A percentile compares a stretch with the other conserved stretches of the same genome.
These are phyloP conservation scores for Cheilinus undulatus DNA, from an alignment of 2,113 vertebrate genomes.

Conservation along the genomic window DNA sequence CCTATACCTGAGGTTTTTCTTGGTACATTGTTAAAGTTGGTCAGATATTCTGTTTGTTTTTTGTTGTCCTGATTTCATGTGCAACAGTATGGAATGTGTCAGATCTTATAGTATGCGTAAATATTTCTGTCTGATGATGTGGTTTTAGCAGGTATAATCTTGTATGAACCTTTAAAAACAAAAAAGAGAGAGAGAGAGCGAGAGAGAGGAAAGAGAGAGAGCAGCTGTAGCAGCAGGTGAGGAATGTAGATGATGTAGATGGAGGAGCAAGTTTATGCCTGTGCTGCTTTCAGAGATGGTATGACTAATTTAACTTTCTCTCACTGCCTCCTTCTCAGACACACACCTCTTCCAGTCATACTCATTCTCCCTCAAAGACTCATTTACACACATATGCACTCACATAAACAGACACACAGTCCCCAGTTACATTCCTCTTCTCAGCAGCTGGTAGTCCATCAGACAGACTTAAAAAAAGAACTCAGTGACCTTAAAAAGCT, in stretches of 20 bases:
- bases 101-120: constrained; percentile 23
- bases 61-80: neutral
- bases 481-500: constrained; percentile 8
- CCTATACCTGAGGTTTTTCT: neutral
- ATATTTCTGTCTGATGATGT: neutral
- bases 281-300: constrained; percentile 33
- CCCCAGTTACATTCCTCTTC: constrained; percentile 20
- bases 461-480: constrained; percentile 26
- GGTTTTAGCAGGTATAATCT: constrained; percentile 11
- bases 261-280: constrained; percentile 64
- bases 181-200: neutral
- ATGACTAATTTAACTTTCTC: constrained; percentile 36
- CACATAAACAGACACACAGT: neutral
- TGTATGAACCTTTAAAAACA: constrained; percentile 3
- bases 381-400: neutral
- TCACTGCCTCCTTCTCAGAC: neutral
- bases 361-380: neutral
- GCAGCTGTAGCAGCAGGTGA: constrained; percentile 17
- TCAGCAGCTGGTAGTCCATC: constrained; percentile 35
- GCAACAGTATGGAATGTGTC: neutral
- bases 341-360: neutral
- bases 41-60: neutral
- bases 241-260: constrained; percentile 60
- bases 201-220: constrained; percentile 3
- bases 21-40: neutral